Evolutionary conservation across 2,888 invertebrate species (phyloP).

Genomic region (Silvanus unidentatus): DNA sequence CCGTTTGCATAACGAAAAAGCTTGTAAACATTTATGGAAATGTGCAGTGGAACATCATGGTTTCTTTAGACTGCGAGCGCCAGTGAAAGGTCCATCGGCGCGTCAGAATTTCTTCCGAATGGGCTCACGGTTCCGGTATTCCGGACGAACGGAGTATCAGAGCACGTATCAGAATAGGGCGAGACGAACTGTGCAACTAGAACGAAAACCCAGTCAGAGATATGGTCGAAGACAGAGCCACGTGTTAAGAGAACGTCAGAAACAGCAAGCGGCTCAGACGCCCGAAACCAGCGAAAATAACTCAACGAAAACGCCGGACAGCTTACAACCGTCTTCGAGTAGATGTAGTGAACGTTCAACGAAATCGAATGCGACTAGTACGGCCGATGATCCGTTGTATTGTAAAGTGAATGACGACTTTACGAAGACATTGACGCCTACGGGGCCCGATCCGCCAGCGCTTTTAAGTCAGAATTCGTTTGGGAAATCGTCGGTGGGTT

Average conservation of each 20-base stretch:
- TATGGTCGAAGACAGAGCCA: constrained; percentile 91
- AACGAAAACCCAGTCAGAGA: constrained; percentile 92
- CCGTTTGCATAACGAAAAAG: constrained; percentile 90
- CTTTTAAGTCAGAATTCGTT: constrained; percentile 37
- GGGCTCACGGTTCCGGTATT: constrained; percentile 92
- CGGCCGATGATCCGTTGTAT: constrained; percentile 40
- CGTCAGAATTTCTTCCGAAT: constrained; percentile 96
- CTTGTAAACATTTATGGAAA: constrained; percentile 99
- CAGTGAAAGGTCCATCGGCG: constrained; percentile 81
- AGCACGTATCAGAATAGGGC: constrained; percentile 87
- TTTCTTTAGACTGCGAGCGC: constrained; percentile 91
- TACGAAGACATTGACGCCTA: constrained; percentile 21
- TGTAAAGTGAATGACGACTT: constrained; percentile 40
- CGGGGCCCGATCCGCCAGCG: constrained; percentile 34
- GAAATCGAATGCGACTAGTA: constrained; percentile 44
- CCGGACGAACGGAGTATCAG: constrained; percentile 93
- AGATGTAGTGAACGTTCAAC: constrained; percentile 55
- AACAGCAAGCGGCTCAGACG: constrained; percentile 45
- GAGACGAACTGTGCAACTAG: constrained; percentile 90
- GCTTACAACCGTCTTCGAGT: constrained; percentile 41
- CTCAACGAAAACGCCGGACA: constrained; percentile 17
- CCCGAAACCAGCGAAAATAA: constrained; percentile 31
- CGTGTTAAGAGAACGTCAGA: constrained; percentile 73
- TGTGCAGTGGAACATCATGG: constrained; percentile 99
- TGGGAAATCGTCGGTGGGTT: constrained; percentile 47